Evolutionary conservation across 64 coral and sea anemone genomes (phyloP), one percentile per base, ranked within the genome.

Genomic region (Actinia tenebrosa): DNA sequence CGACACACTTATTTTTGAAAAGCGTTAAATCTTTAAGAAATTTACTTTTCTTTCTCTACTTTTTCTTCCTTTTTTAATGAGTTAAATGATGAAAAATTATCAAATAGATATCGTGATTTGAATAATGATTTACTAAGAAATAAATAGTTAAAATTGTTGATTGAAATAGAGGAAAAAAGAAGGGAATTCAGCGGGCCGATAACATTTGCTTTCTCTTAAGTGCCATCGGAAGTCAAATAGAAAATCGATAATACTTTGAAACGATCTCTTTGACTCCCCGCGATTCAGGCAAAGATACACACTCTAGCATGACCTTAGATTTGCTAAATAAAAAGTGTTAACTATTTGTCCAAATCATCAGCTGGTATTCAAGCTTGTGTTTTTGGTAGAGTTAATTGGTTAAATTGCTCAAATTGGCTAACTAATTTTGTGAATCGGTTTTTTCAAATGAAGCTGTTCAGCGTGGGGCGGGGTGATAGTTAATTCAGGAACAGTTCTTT

Each of bases 391-490:
- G 44, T 9, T 81, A 81, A 81, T 81, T 81, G 50, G 44, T 81
- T 81, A 81, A 81, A 81, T 81, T 81, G 79, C 79, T 53, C 46
- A 81, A 81, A 81, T 81, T 45, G 69, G 69, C 25, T 30, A 6
- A 26, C 69, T 75, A 75, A 75, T 75, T 75, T 75, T 26, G 44
- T 81, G 20, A 53, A 53, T 45, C 43, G 45, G 19, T 53, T 81
- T 45, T 81, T 81, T 81, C 45, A 81, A 81, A 81, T 81, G 79
- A 53, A 81, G 43, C 44, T 20, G 22, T 50, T 20, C 79, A 81
- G 79, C 79, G 45, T 81, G 79, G 79, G 79, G 79, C 79, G 79
- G 79, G 79, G 14, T 81, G 18, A 3, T 58, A 60, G 83, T 85
- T 85, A 85, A 85, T 85, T 85, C 83, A 85, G 16, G 26, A 0